Evolutionary conservation across 2,113 vertebrate species (phyloP), one percentile per base, ranked within the genome.

Genomic region (Capra hircus): DNA sequence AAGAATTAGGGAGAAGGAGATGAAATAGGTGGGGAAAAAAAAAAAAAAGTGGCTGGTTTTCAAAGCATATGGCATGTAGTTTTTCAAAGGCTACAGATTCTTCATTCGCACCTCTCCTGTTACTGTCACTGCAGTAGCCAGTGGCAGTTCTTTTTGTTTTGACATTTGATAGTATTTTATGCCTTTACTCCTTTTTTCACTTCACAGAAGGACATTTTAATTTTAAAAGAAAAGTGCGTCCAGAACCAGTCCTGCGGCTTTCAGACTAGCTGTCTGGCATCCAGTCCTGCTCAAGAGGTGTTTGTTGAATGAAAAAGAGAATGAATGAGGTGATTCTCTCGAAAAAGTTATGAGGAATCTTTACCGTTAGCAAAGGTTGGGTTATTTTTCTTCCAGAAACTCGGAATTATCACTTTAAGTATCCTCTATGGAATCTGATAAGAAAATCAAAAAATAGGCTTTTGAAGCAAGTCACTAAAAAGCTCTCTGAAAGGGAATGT

Each of bases 291-390:
- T 96, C 62, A 83, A 93, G 82, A 93, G 78, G 93, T 97, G 93
- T 96, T 94, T 90, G 97, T 80, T 84, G 88, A 96, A 64, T 82
- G 89, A 96, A 90, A 45, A 62, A 91, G 86, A 0, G 8, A 89
- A 27, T 25, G n/a, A 88, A 88, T 40, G 36, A 90, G 90, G 48
- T 15, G 43, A 60, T 55, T 48, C 28, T 55, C 48, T 77, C 0
- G 1, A 43, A 62, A 94, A 93, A 67, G n/a, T 45, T 78, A 4
- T 19, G 55, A 48, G 55, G 55, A 43, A 33, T 48, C 55, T 81
- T 83, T 13, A 33, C 82, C 74, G 45, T 74, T 55, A 30, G 43
- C 9, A 21, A 71, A 80, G 25, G n/a, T 23, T 43, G 48, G 33
- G 19, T 52, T 55, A 27, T 30, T 7, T 17, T 36, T 6, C 13